phyloP scores from a whole-genome alignment of 2,113 vertebrate species.

The Aix galericulata region DNA sequence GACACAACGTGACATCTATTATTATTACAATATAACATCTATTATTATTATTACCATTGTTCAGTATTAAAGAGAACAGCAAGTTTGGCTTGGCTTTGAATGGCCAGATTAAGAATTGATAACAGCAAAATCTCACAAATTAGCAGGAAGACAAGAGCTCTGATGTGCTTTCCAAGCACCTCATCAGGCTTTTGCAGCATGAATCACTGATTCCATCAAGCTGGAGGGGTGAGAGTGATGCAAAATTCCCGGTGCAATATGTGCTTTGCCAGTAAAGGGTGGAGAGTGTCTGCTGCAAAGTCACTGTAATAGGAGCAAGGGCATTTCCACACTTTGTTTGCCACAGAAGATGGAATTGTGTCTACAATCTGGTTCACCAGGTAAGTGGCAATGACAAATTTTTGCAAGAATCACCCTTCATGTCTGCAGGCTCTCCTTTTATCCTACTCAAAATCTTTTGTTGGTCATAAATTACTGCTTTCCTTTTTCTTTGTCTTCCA shows the following conservation, averaged over 20 bases:
- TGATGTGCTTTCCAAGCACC: not conserved
- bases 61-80: not conserved
- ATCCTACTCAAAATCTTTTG: not conserved
- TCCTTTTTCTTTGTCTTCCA: not conserved
- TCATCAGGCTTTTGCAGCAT: not conserved
- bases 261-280: not conserved
- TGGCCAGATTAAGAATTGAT: not conserved
- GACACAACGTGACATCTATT: not conserved
- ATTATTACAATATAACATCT: not conserved
- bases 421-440: not conserved
- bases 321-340: not conserved
- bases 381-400: not conserved
- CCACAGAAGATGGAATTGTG: not conserved
- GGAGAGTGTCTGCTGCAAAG: not conserved
- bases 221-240: not conserved
- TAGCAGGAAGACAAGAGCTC: not conserved
- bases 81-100: not conserved
- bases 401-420: not conserved
- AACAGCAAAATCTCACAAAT: not conserved
- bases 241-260: not conserved
- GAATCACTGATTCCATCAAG: not conserved
- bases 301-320: accelerated
- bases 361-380: not conserved
- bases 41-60: not conserved
- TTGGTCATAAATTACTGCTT: not conserved